Base-by-base conservation (phyloP, 2,113 vertebrate species). In the Lasiurus cinereus region DNA sequence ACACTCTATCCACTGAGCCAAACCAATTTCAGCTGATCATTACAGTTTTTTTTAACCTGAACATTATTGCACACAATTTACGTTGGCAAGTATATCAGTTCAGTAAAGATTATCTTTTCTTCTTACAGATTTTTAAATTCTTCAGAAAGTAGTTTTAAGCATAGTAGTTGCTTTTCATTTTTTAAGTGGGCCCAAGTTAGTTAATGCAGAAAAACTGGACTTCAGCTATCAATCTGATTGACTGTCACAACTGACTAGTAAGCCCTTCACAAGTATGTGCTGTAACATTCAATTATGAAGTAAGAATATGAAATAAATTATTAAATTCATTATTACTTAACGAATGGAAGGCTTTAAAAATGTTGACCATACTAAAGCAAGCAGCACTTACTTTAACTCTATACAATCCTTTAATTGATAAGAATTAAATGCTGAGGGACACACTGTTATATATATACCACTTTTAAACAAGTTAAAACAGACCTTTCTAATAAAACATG, bases 401-500 rank as follows among this genome's bases (percentile, higher is more conserved):
- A 33, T 24, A 88, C 5, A 69, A 4, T 54, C 43, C n/a, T 78
- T 79, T 82, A 90, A 73, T 24, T 21, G 22, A 56, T n/a, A 11
- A 3, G 5, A 39, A 76, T 87, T 80, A 18, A 76, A 76, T 54
- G 77, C 5, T 31, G 59, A 89, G 21, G 10, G 89, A 76, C 31
- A 82, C 2, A 33, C 15, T 72, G 90, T 92, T 83, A 78, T 31
- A 50, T 14, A 50, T 5, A 77, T 48, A 76, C 19, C 62, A 83
- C 43, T 90, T 82, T 85, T 31, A 86, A 77, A 72, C 15, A 24
- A 96, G 39, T 83, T 50, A 95, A 83, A 90, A 11, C 62, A 93
- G 87, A 59, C 15, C 33, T 83, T 83, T 83, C 66, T 80, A 54
- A 39, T 39, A 39, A 39, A 39, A 39, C 39, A 39, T 39, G 39